Base-by-base conservation (phyloP, 2,888 invertebrate genomes). In the Cheilosia vulpina region DNA sequence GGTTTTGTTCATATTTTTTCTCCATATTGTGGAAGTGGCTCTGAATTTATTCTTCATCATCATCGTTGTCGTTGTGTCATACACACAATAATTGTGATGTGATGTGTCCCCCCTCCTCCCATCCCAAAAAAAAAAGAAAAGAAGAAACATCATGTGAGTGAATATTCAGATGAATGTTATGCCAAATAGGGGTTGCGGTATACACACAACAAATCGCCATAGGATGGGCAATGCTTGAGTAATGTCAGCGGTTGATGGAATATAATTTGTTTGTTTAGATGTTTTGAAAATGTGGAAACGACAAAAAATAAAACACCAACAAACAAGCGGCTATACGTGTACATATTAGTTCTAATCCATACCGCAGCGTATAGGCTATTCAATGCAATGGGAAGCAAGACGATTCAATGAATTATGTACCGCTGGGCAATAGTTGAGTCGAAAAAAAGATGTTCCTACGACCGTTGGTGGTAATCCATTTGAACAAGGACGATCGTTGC, bases 1-100 rank as follows among this genome's bases (percentile, higher is more conserved):
- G 55, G 62, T 69, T 80, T 80, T 69, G 55, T 79, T 73, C 63
- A 79, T 73, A 78, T 83, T 72, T 79, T 71, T 63, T 83, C 60
- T 69, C 43, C 76, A 81, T 81, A 69, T 83, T 78, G 15, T 82
- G 81, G 66, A 72, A 78, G 65, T 63, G 66, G 17, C 47, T 66
- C n/a, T 50, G 60, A 21, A 53, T 5, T 45, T 43, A 43, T 50
- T 57, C 34, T 24, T 4, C 41, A 24, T 45, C 65, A 6, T 19
- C 11, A 7, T 24, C 13, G 7, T 3, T 3, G 13, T n/a, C 11
- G 15, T 15, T 43, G 53, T 19, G 53, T 19, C 27, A 17, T 45
- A 27, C 27, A 27, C 27, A 27, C 27, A 27, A 27, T 24, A 24
- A 24, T 27, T 27, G 27, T 27, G 27, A 27, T 17, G 27, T 43